Evolutionary conservation across 2,888 invertebrate genomes (phyloP), one percentile per base, ranked within the genome.

Genomic region (Dynastes maya): DNA sequence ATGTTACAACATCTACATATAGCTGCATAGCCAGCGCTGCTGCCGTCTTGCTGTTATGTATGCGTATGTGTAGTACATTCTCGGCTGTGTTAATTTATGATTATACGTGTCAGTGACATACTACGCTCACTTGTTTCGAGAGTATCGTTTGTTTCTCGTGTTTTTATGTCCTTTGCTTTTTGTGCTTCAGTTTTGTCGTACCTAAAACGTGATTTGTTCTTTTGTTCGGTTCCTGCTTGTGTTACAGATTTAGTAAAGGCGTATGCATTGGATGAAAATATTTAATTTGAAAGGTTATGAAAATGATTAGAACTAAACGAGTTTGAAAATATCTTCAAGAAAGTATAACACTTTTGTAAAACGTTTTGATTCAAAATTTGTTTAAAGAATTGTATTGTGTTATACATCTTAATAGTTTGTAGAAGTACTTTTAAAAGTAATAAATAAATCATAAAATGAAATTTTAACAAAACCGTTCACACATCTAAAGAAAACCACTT

Each of bases 61-160:
- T 22, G 70, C 32, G 32, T 58, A 45, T 72, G 37, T 72, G 40
- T 58, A 40, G 55, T 58, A 72, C 72, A 53, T 70, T 45, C 53
- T 32, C 29, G 58, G 37, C 72, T 72, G 58, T 71, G 55, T 72
- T 72, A 72, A 72, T 72, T 72, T 72, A 72, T 72, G 72, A 58
- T 58, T 58, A 72, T 72, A 61, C 72, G 58, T 72, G 72, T 72
- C 72, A 72, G 72, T 72, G 72, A 72, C 72, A 72, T 72, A 72
- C 72, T 55, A 72, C 72, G 58, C 58, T 72, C 72, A 72, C 72
- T 72, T 72, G 58, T 72, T 58, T 58, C 58, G 40, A 22, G 22
- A 58, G 72, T 58, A 55, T 72, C 72, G 72, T 72, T 72, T 72
- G 61, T 72, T 72, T 72, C 58, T 58, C 40, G 40, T 72, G 72